phyloP scores from a whole-genome alignment of 2,113 vertebrate species.

The Pampusana beccarii region DNA sequence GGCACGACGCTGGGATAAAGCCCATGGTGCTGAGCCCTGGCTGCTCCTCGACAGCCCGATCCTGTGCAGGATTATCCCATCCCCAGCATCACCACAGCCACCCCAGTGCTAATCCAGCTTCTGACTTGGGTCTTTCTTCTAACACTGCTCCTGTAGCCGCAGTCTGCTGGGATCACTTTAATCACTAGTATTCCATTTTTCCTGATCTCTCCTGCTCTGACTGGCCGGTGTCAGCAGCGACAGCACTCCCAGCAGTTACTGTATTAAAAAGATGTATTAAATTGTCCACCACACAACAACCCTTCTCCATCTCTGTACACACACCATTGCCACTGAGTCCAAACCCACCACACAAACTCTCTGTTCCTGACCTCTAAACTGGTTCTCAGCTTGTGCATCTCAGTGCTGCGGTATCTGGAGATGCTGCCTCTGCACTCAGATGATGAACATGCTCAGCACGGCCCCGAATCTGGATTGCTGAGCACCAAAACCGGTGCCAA shows the following conservation, averaged over 20 bases:
- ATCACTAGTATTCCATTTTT: neutral
- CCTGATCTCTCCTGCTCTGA: neutral
- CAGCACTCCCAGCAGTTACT: neutral
- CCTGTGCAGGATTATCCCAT: neutral
- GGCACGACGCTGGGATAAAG: neutral
- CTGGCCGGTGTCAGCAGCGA: neutral
- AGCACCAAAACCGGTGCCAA: neutral
- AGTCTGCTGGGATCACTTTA: neutral
- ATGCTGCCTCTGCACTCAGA: neutral
- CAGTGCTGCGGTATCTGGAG: neutral
- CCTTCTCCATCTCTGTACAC: neutral
- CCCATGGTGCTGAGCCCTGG: neutral
- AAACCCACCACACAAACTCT: too few relatives aligned
- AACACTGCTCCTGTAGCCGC: accelerated
- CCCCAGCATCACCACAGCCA: neutral
- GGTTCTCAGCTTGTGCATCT: neutral
- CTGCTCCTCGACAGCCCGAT: neutral
- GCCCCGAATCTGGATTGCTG: neutral
- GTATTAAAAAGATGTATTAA: neutral
- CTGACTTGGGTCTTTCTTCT: neutral
- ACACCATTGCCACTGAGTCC: accelerated
- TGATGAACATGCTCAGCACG: neutral
- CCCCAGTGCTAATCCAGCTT: neutral
- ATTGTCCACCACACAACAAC: neutral
- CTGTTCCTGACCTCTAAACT: neutral